Evolutionary conservation across 2,888 invertebrate genomes (phyloP).

Genomic region (Cistogaster globosa): DNA sequence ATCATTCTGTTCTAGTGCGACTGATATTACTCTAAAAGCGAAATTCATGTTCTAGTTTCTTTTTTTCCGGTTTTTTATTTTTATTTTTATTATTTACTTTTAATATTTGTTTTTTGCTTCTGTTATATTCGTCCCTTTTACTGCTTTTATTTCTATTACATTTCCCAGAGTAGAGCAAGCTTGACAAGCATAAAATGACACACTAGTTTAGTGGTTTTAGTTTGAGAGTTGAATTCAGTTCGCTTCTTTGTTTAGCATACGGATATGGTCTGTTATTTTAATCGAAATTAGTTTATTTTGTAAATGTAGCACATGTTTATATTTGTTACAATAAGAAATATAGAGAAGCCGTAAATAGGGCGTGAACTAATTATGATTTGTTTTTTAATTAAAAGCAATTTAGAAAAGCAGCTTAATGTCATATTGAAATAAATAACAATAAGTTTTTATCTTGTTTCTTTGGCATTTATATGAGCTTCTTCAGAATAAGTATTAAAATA

Average conservation of each 20-base stretch:
- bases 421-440: too few relatives aligned
- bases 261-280: constrained; percentile 38
- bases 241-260: neutral
- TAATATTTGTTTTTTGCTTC: neutral
- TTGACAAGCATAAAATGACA: constrained; percentile 64
- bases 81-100: constrained; percentile 5
- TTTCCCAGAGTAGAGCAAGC: constrained; percentile 30
- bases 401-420: neutral
- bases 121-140: constrained; percentile 3
- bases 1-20: constrained; percentile 28
- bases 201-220: constrained; percentile 56
- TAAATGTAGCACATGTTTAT: constrained; percentile 45
- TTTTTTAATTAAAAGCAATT: constrained; percentile 36
- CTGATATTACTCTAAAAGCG: constrained; percentile 58
- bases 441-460: too few relatives aligned
- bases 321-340: constrained; percentile 19
- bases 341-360: constrained; percentile 44
- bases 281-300: constrained; percentile 61
- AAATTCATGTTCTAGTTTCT: constrained; percentile 62
- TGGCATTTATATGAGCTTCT: too few relatives aligned
- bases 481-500: too few relatives aligned
- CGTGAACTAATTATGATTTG: constrained; percentile 60
- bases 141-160: constrained; percentile 43
- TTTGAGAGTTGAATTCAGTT: constrained; percentile 32
- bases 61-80: constrained; percentile 18